phyloP scores from a whole-genome alignment of 2,797 vertebrate genomes.

The Heteromormyrus szaboi region DNA sequence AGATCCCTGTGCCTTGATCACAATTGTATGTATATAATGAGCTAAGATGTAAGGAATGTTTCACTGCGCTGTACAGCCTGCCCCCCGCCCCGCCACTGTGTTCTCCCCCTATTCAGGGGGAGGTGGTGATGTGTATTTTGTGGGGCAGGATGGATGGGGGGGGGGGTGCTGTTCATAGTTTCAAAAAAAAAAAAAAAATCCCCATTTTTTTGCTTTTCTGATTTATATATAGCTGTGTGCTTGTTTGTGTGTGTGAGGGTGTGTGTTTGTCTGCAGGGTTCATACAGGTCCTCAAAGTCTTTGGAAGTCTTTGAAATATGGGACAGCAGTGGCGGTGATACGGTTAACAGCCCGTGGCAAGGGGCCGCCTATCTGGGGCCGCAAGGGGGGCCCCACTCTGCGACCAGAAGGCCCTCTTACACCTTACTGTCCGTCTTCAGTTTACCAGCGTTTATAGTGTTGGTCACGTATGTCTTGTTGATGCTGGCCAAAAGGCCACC shows the following conservation, averaged over 20 bases:
- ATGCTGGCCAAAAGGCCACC: background rate
- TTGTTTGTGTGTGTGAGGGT: background rate
- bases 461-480: background rate
- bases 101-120: constrained; percentile 39
- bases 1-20: constrained; percentile 96
- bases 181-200: constrained; percentile 22
- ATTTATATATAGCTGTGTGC: constrained; percentile 56
- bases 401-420: background rate
- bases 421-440: background rate
- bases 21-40: constrained; percentile 88
- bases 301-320: background rate
- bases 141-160: background rate
- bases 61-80: constrained; percentile 88
- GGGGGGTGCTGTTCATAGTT: constrained; percentile 55
- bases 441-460: background rate
- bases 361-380: background rate
- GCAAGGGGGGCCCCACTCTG: background rate
- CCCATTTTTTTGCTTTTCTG: constrained; percentile 36
- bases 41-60: constrained; percentile 80
- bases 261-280: background rate
- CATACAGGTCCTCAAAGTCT: constrained; percentile 8
- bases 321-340: too few species aligned
- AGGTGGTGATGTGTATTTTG: constrained; percentile 33
- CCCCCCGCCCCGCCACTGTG: constrained; percentile 29
- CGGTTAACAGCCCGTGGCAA: background rate